phyloP scores from a whole-genome alignment of 2,888 invertebrate genomes.

The Habroteleia sp. region DNA sequence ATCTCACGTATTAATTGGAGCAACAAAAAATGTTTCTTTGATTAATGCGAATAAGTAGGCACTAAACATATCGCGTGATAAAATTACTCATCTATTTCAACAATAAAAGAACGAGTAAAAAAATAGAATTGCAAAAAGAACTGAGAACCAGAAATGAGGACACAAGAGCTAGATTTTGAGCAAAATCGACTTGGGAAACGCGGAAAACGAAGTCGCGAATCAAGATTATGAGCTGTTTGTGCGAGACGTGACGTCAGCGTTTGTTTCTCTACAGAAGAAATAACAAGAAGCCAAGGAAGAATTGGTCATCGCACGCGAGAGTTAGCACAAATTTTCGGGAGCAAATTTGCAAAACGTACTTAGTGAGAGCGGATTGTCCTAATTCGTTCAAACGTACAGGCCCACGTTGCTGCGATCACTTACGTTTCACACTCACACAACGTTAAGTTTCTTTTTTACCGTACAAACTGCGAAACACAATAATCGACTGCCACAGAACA shows the following conservation, averaged over 20 bases:
- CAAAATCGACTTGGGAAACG: no score
- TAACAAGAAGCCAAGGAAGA: not conserved
- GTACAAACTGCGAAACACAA: not conserved
- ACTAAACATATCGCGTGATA: no score
- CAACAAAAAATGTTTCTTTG: no score
- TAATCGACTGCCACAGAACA: slow-evolving; percentile 4
- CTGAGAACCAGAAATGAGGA: no score
- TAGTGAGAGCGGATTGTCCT: not conserved
- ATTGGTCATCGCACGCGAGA: not conserved
- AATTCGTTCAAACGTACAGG: not conserved
- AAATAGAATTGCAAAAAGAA: no score
- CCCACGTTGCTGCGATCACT: not conserved
- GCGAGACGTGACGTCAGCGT: slow-evolving; percentile 15
- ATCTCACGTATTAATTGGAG: no score
- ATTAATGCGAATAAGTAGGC: no score
- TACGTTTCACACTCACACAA: not conserved
- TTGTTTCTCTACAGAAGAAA: not conserved
- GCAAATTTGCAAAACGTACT: not conserved
- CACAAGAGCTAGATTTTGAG: no score
- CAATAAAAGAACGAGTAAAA: no score
- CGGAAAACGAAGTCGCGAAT: no score
- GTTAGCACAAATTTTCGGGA: not conserved
- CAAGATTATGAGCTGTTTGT: slow-evolving; percentile 2
- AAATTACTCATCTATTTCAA: no score
- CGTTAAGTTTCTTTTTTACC: not conserved